Evolutionary conservation across 2,797 vertebrate genomes (phyloP).

Genomic region (Eremophila alpestris): DNA sequence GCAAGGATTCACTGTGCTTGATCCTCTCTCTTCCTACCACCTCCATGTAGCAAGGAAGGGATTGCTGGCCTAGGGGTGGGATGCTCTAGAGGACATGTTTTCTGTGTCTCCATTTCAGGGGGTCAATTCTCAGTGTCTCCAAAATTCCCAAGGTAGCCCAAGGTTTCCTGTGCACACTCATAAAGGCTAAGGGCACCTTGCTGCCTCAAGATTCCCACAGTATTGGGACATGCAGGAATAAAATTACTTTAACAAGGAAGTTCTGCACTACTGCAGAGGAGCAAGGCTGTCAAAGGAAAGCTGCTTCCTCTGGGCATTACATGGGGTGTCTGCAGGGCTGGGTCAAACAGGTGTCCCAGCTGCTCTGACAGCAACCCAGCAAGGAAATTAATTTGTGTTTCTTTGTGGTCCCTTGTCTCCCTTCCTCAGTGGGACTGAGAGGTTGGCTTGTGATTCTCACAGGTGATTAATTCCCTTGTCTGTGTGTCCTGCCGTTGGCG

Average conservation of each 20-base stretch:
- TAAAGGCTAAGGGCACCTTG: fast-evolving
- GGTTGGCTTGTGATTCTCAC: not conserved
- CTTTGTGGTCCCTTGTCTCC: not conserved
- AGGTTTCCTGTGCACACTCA: fast-evolving
- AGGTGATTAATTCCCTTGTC: not conserved
- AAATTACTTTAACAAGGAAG: fast-evolving
- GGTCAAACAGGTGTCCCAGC: fast-evolving
- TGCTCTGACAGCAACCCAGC: not conserved
- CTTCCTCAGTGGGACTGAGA: not conserved
- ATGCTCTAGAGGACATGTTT: not conserved
- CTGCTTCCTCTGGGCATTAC: not conserved
- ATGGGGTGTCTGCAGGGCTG: not conserved
- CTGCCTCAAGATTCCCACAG: not conserved
- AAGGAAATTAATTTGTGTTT: not conserved
- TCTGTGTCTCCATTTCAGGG: not conserved
- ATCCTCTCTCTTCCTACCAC: not conserved
- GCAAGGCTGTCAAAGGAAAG: not conserved
- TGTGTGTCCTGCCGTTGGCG: not conserved
- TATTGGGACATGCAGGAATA: not conserved
- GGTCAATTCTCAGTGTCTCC: not conserved
- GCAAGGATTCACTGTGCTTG: not conserved
- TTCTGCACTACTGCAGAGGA: not conserved
- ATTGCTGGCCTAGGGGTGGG: fast-evolving
- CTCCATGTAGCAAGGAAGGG: fast-evolving
- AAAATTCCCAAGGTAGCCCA: not conserved